phyloP scores from a whole-genome alignment of 1,140 invertebrate species.

The Trachymyrmex septentrionalis region DNA sequence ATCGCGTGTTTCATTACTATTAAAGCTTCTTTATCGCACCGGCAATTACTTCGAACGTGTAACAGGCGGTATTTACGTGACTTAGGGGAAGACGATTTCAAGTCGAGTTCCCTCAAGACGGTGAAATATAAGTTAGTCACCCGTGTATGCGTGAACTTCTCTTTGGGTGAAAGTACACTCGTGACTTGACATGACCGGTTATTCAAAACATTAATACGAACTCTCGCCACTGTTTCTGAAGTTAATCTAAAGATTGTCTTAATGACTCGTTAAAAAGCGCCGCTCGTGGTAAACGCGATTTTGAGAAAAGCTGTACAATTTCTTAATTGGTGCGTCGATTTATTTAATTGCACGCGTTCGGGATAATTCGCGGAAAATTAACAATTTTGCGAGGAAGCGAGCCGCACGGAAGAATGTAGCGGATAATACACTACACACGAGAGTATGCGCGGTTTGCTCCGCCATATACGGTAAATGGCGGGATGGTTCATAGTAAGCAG shows the following conservation, averaged over 20 bases:
- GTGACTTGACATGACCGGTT: neutral
- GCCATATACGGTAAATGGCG: conserved; percentile 37
- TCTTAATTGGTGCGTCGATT: neutral
- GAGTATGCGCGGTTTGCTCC: conserved; percentile 38
- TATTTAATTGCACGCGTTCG: conserved; percentile 4
- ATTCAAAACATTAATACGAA: neutral
- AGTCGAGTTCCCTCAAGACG: neutral
- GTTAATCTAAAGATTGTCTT: neutral
- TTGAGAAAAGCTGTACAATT: neutral
- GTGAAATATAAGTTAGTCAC: neutral
- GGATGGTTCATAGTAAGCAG: conserved; percentile 32
- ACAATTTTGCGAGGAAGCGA: conserved; percentile 11
- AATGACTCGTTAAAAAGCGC: neutral
- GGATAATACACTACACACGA: conserved; percentile 36
- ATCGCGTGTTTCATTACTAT: conserved; percentile 1
- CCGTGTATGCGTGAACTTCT: neutral
- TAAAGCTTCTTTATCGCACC: neutral
- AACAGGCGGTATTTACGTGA: neutral
- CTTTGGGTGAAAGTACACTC: neutral
- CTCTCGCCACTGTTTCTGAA: neutral
- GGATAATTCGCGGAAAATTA: neutral
- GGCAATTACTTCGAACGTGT: neutral
- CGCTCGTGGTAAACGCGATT: neutral
- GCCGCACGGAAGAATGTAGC: conserved; percentile 5
- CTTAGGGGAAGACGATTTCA: neutral